phyloP scores from a whole-genome alignment of 2,888 invertebrate genomes.

The Tipula confusa region DNA sequence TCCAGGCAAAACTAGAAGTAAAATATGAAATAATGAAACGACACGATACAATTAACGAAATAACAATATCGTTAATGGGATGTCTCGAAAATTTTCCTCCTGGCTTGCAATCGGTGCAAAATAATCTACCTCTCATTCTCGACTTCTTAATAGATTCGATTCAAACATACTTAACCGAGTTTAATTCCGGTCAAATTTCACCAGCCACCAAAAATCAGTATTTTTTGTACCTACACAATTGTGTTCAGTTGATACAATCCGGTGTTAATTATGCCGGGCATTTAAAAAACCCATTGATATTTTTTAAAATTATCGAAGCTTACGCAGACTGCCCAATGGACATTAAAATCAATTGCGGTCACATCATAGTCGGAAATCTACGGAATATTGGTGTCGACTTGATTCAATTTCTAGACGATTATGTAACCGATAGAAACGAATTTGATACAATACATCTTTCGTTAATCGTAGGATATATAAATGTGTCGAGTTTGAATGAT shows the following conservation, averaged over 20 bases:
- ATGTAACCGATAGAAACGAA: constrained; percentile 31
- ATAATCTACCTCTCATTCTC: constrained; percentile 39
- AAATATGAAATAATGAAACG: not conserved
- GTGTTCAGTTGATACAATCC: constrained; percentile 48
- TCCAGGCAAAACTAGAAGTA: not conserved
- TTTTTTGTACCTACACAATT: constrained; percentile 47
- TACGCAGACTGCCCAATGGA: constrained; percentile 60
- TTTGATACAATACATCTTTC: constrained; percentile 37
- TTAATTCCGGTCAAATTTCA: constrained; percentile 42
- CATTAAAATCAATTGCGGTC: constrained; percentile 60
- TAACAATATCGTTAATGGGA: constrained; percentile 38
- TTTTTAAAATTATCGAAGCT: constrained; percentile 33
- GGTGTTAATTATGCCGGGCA: constrained; percentile 37
- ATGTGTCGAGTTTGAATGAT: constrained; percentile 41
- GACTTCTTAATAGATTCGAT: constrained; percentile 41
- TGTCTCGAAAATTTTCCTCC: constrained; percentile 47
- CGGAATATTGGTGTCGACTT: not conserved
- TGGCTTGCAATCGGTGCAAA: constrained; percentile 42
- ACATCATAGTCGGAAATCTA: constrained; percentile 46
- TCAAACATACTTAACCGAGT: constrained; percentile 40
- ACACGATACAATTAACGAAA: not conserved
- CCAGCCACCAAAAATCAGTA: constrained; percentile 47
- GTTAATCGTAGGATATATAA: constrained; percentile 43
- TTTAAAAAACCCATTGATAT: not conserved
- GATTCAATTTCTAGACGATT: constrained; percentile 33